Percentiles rank a stretch among this genome's conserved stretches.
Evolutionary conservation across 2,113 vertebrate species (phyloP).

Genomic region (Piliocolobus tephrosceles): DNA sequence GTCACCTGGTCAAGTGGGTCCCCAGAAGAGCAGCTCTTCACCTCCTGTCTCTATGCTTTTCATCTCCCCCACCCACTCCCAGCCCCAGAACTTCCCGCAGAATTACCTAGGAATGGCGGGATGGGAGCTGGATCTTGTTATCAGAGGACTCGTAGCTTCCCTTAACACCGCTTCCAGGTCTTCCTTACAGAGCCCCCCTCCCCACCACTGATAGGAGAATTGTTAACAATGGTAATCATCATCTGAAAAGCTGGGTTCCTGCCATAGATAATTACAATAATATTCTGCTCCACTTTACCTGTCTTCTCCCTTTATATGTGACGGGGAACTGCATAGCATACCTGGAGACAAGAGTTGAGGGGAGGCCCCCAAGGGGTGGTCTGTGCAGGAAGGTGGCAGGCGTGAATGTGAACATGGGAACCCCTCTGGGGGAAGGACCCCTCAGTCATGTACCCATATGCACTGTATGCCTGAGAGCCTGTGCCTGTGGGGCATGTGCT

Average conservation of each 20-base stretch:
- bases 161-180: background rate
- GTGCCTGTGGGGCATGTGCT: background rate
- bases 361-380: background rate
- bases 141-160: background rate
- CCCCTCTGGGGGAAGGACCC: background rate
- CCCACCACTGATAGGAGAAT: slow-evolving; percentile 75
- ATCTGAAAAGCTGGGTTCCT: slow-evolving; percentile 78
- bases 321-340: slow-evolving; percentile 70
- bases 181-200: slow-evolving; percentile 45
- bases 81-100: background rate
- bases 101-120: slow-evolving; percentile 56
- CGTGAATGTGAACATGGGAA: background rate
- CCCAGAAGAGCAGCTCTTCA: background rate
- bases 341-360: background rate
- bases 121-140: slow-evolving; percentile 64
- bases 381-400: background rate
- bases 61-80: background rate
- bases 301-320: slow-evolving; percentile 57
- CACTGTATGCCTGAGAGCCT: accelerated
- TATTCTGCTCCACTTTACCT: slow-evolving; percentile 74
- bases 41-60: background rate
- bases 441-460: too few relatives aligned
- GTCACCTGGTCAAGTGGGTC: background rate
- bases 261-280: slow-evolving; percentile 78
- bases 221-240: slow-evolving; percentile 83